phyloP scores from a whole-genome alignment of 2,113 vertebrate species.

The Phaetusa simplex region DNA sequence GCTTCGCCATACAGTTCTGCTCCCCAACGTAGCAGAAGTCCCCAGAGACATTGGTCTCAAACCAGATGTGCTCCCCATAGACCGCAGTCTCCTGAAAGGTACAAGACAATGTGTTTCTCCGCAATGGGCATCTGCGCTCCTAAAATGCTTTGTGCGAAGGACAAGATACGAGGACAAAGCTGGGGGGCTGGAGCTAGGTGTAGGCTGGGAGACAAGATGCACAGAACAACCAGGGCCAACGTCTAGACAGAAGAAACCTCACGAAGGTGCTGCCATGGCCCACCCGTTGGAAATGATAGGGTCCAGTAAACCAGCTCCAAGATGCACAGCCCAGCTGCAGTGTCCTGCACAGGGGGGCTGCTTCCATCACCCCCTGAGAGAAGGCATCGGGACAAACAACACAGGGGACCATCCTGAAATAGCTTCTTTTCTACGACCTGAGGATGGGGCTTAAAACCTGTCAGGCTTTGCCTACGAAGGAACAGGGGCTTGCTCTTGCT shows the following conservation, averaged over 20 bases:
- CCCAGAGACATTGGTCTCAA: slow-evolving; percentile 91
- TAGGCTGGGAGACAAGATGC: background rate
- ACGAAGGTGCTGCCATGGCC: background rate
- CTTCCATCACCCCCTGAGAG: background rate
- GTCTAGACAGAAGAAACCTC: background rate
- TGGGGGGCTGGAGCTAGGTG: background rate
- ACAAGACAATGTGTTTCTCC: background rate
- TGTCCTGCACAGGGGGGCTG: background rate
- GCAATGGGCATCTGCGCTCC: background rate
- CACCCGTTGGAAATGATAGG: background rate
- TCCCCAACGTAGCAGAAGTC: slow-evolving; percentile 96
- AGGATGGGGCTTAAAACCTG: background rate
- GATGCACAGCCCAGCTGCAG: background rate
- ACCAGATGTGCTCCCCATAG: slow-evolving; percentile 96
- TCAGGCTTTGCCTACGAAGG: rapidly evolving
- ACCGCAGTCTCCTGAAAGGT: slow-evolving; percentile 83
- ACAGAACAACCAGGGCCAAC: background rate
- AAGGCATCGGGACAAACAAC: background rate
- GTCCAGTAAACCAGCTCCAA: background rate
- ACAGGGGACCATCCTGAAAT: background rate
- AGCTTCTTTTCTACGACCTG: background rate
- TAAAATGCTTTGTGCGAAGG: background rate
- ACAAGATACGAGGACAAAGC: background rate
- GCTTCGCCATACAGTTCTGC: slow-evolving; percentile 90
- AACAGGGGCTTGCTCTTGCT: background rate